A percentile compares a stretch with the other conserved stretches of the same genome.
Conservation (phyloP, 2,888 invertebrate genomes). For the Zhengitettix transpicula region DNA sequence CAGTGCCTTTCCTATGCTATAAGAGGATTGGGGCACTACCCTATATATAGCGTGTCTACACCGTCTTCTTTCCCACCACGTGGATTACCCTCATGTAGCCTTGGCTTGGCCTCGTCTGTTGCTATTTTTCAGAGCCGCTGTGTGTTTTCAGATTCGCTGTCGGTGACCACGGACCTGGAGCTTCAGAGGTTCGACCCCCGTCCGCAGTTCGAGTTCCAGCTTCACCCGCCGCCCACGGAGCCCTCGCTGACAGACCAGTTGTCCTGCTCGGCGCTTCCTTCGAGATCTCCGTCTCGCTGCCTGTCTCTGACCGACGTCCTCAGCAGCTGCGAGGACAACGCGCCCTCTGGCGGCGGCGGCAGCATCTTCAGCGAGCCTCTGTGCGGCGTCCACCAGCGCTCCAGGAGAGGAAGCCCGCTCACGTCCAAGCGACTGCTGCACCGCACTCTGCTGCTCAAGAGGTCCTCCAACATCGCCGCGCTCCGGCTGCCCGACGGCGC, state of each 20-base stretch:
- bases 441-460: not conserved
- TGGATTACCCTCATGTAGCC: no score
- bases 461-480: conserved; percentile 39
- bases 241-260: not conserved
- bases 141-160: conserved; percentile 27
- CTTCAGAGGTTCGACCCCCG: conserved; percentile 9
- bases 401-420: not conserved
- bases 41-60: no score
- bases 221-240: not conserved
- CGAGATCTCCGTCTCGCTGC: not conserved
- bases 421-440: not conserved
- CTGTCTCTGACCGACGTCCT: not conserved
- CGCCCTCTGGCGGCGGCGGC: no score
- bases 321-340: not conserved
- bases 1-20: no score
- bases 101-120: no score
- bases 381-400: no score
- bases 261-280: not conserved
- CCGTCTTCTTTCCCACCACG: no score
- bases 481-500: conserved; percentile 82
- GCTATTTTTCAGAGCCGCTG: no score
- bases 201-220: not conserved
- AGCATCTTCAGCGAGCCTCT: no score
- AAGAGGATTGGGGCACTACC: no score
- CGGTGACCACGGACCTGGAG: conserved; percentile 44